Evolutionary conservation across 23 tunicate genomes (phyloP), one percentile per base, ranked within the genome.

Genomic region (Trididemnum clinides): DNA sequence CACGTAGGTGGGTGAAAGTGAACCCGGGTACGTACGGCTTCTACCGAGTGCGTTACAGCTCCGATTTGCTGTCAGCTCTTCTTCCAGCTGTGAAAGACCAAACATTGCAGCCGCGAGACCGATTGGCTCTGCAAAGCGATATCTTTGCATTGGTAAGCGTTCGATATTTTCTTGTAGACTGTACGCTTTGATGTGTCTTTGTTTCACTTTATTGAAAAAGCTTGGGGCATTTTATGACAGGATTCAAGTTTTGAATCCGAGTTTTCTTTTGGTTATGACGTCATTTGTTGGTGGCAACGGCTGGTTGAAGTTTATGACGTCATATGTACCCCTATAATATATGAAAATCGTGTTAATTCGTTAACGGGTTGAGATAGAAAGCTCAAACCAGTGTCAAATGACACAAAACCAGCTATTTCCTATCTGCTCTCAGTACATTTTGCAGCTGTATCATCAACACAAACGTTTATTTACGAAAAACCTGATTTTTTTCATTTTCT

Each of bases 1-100:
- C n/a, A n/a, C n/a, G n/a, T n/a, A 89, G 98, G 22, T 94, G 98
- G 98, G 90, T 94, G 82, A 89, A 89, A 39, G 82, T 89, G 33
- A 94, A 94, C 79, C 92, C 98, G 19, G 88, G 90, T n/a, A 63
- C 87, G 1, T 82, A 85, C 51, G 98, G 98, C 1, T 94, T 94
- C 85, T 94, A 89, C 38, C 93, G 98, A 28, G 90, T 85, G 29
- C 90, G 86, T 28, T 94, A 94, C 94, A 89, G 91, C 58, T 35
- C 79, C 25, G 94, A 94, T 25, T 80, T 94, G 37, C 90, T 94
- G 28, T 51, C 81, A 0, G 58, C 84, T 32, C 94, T 94, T 23
- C 80, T 88, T 15, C 84, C 90, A 0, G 98, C 98, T 20, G 93
- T 94, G 33, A 51, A 59, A 59, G 71, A 75, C 72, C 81, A 82